Evolutionary conservation across 2,797 vertebrate genomes (phyloP).

Genomic region (Argya squamiceps): DNA sequence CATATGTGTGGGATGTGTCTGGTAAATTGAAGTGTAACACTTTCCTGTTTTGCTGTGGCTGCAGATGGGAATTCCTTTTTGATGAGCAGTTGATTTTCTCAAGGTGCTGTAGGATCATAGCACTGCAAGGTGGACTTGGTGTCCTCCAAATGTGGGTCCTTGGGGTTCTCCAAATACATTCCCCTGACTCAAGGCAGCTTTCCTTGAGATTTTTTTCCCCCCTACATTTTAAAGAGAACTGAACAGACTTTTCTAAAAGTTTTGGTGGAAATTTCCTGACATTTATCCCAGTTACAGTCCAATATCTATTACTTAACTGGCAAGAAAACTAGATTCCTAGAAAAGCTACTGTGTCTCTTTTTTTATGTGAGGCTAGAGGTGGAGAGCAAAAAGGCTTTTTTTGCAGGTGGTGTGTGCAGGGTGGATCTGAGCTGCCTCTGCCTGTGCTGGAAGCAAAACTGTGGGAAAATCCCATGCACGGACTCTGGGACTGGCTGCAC

Average conservation of each 20-base stretch:
- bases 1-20: neutral
- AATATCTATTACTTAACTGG: neutral
- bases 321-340: neutral
- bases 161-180: neutral
- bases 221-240: neutral
- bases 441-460: neutral
- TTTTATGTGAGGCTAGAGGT: neutral
- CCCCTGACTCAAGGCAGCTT: neutral
- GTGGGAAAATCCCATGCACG: neutral
- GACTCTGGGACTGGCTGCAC: neutral
- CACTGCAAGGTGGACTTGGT: neutral
- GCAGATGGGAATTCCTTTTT: neutral
- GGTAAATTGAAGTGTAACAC: neutral
- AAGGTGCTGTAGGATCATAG: neutral
- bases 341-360: neutral
- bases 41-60: neutral
- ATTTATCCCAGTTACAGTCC: neutral
- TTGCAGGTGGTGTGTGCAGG: fast-evolving
- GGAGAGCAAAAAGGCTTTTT: neutral
- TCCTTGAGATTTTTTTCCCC: fast-evolving
- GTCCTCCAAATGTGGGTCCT: neutral
- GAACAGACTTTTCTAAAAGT: neutral
- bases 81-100: neutral
- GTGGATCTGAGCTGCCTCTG: neutral
- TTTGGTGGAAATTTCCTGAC: neutral